A percentile compares a stretch with the other conserved stretches of the same genome.
Evolutionary conservation across 2,113 vertebrate species (phyloP).

Genomic region (Harpagus bidentatus): DNA sequence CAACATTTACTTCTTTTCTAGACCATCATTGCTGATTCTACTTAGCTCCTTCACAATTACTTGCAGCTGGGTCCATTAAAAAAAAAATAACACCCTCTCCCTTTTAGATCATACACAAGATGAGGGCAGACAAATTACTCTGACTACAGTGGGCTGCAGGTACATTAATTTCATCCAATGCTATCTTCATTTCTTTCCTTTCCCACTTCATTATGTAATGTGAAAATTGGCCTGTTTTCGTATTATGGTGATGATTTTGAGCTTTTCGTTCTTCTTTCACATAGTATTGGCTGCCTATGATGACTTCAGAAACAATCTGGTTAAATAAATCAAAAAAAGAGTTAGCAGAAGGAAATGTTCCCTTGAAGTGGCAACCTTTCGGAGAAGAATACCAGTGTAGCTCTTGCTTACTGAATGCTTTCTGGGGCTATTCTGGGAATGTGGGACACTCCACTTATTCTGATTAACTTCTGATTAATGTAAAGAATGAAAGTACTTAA

Average conservation of each 20-base stretch:
- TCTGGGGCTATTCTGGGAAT: background rate
- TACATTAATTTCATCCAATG: slow-evolving; percentile 87
- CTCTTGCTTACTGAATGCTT: background rate
- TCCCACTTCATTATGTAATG: slow-evolving; percentile 86
- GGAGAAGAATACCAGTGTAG: background rate
- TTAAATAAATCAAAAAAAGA: background rate
- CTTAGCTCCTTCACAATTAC: slow-evolving; percentile 82
- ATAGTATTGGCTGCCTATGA: slow-evolving; percentile 49
- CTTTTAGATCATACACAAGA: slow-evolving; percentile 88
- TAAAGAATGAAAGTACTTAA: background rate
- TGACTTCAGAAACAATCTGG: slow-evolving; percentile 56
- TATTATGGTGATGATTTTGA: slow-evolving; percentile 81
- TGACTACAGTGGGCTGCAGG: slow-evolving; percentile 82
- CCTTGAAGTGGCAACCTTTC: background rate
- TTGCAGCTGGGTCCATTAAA: slow-evolving; percentile 86
- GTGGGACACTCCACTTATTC: background rate
- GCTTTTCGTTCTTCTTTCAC: slow-evolving; percentile 80
- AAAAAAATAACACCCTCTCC: slow-evolving; percentile 46
- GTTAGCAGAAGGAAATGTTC: background rate
- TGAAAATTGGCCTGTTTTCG: slow-evolving; percentile 84
- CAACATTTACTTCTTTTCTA: slow-evolving; percentile 24
- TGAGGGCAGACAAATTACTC: slow-evolving; percentile 91
- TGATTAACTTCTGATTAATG: background rate
- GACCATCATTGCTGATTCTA: slow-evolving; percentile 42
- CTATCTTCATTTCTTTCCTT: slow-evolving; percentile 89